phyloP scores from a whole-genome alignment of 2,797 vertebrate species.

The Babyrousa celebensis region DNA sequence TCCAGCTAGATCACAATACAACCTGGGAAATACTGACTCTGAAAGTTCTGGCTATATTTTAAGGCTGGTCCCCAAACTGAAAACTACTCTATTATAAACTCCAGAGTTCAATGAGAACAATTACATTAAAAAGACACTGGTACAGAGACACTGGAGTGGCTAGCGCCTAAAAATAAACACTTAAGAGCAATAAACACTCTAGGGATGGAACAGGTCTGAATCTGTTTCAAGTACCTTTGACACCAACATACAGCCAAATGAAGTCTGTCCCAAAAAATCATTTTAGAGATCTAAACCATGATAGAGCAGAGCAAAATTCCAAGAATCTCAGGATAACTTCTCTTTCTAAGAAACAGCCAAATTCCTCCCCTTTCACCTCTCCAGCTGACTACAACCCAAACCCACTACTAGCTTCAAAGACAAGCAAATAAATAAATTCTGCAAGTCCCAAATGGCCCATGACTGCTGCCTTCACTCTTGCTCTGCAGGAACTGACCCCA shows the following conservation, averaged over 20 bases:
- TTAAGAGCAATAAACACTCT: neutral
- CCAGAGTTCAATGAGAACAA: neutral
- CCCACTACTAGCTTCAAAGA: neutral
- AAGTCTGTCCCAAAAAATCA: neutral
- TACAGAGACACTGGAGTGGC: too few relatives aligned
- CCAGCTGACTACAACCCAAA: neutral
- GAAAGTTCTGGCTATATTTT: neutral
- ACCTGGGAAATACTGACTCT: neutral
- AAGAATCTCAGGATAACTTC: neutral
- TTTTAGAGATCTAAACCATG: neutral
- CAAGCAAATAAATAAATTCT: constrained; percentile 33
- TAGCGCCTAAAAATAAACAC: neutral
- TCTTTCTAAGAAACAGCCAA: neutral
- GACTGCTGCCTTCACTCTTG: neutral
- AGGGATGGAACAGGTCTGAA: neutral
- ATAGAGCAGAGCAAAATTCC: neutral
- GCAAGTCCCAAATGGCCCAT: neutral
- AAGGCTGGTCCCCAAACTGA: neutral
- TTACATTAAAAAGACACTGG: neutral
- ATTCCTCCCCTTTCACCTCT: neutral
- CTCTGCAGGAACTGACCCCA: neutral
- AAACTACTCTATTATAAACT: neutral
- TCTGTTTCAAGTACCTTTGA: neutral
- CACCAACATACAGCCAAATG: neutral
- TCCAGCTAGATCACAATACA: neutral